Percentiles rank a stretch among this genome's conserved stretches.
Evolutionary conservation across 2,113 vertebrate genomes (phyloP).

Genomic region (Mobula birostris): DNA sequence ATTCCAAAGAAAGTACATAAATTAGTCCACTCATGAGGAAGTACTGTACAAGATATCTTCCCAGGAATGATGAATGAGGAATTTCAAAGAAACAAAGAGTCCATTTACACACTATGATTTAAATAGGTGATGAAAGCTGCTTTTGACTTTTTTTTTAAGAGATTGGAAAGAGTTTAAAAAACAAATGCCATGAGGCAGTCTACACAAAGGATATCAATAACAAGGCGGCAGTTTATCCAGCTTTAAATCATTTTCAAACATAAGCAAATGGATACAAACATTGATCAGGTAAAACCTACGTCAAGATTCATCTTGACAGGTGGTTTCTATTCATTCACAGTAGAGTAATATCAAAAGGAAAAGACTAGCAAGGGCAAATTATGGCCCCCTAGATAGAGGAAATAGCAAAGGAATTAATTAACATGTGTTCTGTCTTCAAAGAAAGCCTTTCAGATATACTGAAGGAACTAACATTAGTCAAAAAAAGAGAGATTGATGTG

Average conservation of each 20-base stretch:
- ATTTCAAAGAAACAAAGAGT: not conserved
- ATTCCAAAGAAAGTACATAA: not conserved
- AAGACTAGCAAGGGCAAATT: no score
- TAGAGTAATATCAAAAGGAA: no score
- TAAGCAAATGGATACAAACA: no score
- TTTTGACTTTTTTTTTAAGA: not conserved
- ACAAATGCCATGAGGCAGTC: not conserved
- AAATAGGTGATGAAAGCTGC: not conserved
- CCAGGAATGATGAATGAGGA: not conserved
- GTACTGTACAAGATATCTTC: no score
- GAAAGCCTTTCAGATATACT: no score
- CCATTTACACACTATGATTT: not conserved
- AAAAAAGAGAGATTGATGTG: no score
- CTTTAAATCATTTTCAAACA: not conserved
- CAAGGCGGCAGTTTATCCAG: not conserved
- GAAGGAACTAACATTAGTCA: no score
- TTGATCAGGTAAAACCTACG: not conserved
- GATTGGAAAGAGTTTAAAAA: not conserved
- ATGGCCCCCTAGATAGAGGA: no score
- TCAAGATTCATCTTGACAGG: not conserved
- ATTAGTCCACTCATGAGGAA: not conserved
- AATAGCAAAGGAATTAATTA: no score
- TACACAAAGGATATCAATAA: not conserved
- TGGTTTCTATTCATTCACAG: not conserved
- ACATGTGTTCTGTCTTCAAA: no score